These are phyloP conservation scores for Philypnodon macrostomus DNA, from an alignment of 2,797 vertebrate genomes.

Conservation along the genomic window DNA sequence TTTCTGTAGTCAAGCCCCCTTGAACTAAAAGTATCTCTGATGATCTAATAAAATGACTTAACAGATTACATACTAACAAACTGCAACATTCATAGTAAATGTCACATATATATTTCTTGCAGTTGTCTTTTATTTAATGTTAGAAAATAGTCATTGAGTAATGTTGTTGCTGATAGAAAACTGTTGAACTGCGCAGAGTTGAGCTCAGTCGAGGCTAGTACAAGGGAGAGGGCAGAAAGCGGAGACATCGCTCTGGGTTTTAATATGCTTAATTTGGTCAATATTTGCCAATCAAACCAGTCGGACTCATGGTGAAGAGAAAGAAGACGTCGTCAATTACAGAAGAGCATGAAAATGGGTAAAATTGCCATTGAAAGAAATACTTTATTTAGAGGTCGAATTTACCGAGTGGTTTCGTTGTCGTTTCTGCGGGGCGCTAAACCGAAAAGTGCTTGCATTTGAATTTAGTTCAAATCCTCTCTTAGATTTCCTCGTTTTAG, in stretches of 20 bases:
- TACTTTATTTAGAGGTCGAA: conserved; percentile 83
- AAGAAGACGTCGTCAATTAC: conserved; percentile 78
- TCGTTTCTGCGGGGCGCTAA: conserved; percentile 83
- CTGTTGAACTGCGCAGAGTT: conserved; percentile 81
- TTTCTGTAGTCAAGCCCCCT: conserved; percentile 60
- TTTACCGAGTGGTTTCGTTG: conserved; percentile 70
- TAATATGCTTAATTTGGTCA: conserved; percentile 79
- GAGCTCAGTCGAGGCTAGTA: conserved; percentile 76
- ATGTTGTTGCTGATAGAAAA: conserved; percentile 69
- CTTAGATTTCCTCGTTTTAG: conserved; percentile 31
- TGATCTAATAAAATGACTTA: conserved; percentile 24
- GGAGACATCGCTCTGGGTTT: conserved; percentile 67
- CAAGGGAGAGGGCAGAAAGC: conserved; percentile 73
- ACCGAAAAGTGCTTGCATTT: conserved; percentile 78
- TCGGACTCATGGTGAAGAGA: conserved; percentile 89
- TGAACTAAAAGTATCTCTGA: conserved; percentile 39
- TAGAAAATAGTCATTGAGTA: conserved; percentile 54
- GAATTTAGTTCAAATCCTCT: conserved; percentile 70
- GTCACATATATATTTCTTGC: background rate
- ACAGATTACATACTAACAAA: background rate
- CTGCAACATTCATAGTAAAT: background rate
- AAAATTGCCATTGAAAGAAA: conserved; percentile 62
- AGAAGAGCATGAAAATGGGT: conserved; percentile 81
- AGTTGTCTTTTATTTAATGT: conserved; percentile 19
- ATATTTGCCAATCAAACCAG: conserved; percentile 62